phyloP scores from a whole-genome alignment of 1,140 invertebrate species.

The Elymnias hypermnestra region DNA sequence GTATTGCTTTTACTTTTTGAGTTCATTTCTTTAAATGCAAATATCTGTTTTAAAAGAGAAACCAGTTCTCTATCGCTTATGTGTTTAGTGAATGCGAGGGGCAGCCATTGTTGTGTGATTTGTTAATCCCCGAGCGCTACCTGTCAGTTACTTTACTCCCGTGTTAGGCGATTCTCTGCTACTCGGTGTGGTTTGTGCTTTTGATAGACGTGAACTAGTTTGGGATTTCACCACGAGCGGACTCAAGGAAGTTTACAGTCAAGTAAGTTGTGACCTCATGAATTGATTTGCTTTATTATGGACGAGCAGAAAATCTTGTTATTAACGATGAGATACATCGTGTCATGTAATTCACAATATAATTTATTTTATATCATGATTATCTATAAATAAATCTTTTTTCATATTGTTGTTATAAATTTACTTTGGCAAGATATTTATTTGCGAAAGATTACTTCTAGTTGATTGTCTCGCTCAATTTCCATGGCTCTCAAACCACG shows the following conservation, averaged over 20 bases:
- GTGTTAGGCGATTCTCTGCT: slow-evolving; percentile 69
- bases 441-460: too few species aligned
- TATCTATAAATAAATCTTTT: too few species aligned
- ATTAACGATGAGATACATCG: too few species aligned
- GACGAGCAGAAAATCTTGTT: too few species aligned
- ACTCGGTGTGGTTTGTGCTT: slow-evolving; percentile 68
- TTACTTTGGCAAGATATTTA: too few species aligned
- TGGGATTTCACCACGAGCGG: slow-evolving; percentile 73
- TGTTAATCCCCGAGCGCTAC: slow-evolving; percentile 19
- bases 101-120: slow-evolving; percentile 20
- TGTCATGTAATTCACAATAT: too few species aligned
- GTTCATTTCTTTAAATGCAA: slow-evolving; percentile 59
- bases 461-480: too few species aligned
- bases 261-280: slow-evolving; percentile 48
- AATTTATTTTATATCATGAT: too few species aligned
- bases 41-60: slow-evolving; percentile 37
- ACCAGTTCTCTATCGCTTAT: slow-evolving; percentile 45
- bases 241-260: slow-evolving; percentile 72
- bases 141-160: slow-evolving; percentile 31
- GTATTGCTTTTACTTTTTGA: slow-evolving; percentile 54
- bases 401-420: too few species aligned
- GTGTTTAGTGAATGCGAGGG: slow-evolving; percentile 30
- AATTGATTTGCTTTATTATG: not conserved
- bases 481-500: too few species aligned
- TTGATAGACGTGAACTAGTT: slow-evolving; percentile 69